phyloP scores from a whole-genome alignment of 2,888 invertebrate species.

The Argyresthia albistria region DNA sequence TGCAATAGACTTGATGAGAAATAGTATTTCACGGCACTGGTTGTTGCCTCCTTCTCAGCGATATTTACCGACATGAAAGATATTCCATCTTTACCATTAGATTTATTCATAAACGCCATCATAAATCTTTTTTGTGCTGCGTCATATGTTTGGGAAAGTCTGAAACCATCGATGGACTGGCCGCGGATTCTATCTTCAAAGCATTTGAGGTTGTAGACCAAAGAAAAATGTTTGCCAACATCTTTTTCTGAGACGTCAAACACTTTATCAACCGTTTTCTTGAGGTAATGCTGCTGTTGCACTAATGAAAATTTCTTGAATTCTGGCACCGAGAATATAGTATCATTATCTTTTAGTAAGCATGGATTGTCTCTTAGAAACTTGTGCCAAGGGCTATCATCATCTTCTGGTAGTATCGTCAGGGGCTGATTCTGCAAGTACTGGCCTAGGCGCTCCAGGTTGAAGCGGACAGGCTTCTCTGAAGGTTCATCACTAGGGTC shows the following conservation, averaged over 20 bases:
- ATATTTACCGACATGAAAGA: constrained; percentile 64
- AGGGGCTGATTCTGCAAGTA: constrained; percentile 86
- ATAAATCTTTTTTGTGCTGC: constrained; percentile 57
- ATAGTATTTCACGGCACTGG: constrained; percentile 67
- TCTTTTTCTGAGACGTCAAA: constrained; percentile 78
- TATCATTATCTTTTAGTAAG: constrained; percentile 75
- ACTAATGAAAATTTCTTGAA: constrained; percentile 83
- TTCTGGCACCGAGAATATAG: constrained; percentile 83
- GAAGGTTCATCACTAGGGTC: constrained; percentile 24
- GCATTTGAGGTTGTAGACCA: constrained; percentile 67
- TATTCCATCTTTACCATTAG: constrained; percentile 47
- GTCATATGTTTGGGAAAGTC: constrained; percentile 65
- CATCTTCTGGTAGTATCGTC: constrained; percentile 77
- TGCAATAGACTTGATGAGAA: constrained; percentile 57
- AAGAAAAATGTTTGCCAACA: constrained; percentile 75
- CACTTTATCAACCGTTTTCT: constrained; percentile 75
- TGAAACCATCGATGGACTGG: constrained; percentile 33
- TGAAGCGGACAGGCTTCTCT: constrained; percentile 76
- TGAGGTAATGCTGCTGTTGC: constrained; percentile 84
- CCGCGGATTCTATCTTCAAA: constrained; percentile 34
- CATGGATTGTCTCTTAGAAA: constrained; percentile 83
- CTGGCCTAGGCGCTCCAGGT: constrained; percentile 92
- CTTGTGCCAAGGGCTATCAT: constrained; percentile 84
- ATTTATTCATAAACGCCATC: constrained; percentile 58
- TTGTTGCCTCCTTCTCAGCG: constrained; percentile 42